Percentiles rank a stretch among this genome's conserved stretches.
phyloP scores from a whole-genome alignment of 2,797 vertebrate species.

The Eospalax fontanierii region DNA sequence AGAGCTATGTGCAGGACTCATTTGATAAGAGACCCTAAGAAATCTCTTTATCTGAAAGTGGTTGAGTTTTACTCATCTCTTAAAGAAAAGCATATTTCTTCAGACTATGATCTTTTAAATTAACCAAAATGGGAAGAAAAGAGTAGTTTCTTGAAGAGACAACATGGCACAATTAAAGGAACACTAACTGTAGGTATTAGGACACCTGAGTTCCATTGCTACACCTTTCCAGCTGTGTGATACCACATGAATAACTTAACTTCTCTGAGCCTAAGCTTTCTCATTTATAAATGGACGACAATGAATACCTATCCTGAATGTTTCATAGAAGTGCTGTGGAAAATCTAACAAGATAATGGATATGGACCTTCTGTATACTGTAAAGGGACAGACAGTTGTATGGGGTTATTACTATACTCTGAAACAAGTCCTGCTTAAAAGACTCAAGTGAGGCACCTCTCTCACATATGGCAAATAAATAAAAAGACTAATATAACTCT shows the following conservation, averaged over 20 bases:
- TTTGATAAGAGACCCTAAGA: slow-evolving; percentile 32
- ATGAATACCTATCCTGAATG: background rate
- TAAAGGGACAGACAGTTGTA: slow-evolving; percentile 32
- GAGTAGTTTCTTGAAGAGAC: slow-evolving; percentile 32
- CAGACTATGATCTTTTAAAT: slow-evolving; percentile 58
- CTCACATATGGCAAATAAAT: slow-evolving; percentile 46
- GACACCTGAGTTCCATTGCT: slow-evolving; percentile 49
- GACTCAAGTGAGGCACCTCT: slow-evolving; percentile 22
- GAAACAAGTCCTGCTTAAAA: slow-evolving; percentile 59
- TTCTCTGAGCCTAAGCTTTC: slow-evolving; percentile 43
- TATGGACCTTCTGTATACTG: background rate
- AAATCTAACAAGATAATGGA: slow-evolving; percentile 45
- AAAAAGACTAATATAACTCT: slow-evolving; percentile 56
- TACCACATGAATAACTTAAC: slow-evolving; percentile 43
- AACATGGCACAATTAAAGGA: slow-evolving; percentile 43
- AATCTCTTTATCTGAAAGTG: slow-evolving; percentile 47
- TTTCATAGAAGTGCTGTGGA: background rate
- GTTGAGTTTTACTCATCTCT: slow-evolving; percentile 58
- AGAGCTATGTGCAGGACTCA: slow-evolving; percentile 41
- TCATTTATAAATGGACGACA: slow-evolving; percentile 52
- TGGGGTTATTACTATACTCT: slow-evolving; percentile 27
- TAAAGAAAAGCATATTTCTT: slow-evolving; percentile 64
- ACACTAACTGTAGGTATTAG: background rate
- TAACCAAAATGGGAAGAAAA: slow-evolving; percentile 62
- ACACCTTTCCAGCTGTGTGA: slow-evolving; percentile 49